Base-by-base conservation (phyloP, 2,113 vertebrate genomes). In the Cheilinus undulatus region DNA sequence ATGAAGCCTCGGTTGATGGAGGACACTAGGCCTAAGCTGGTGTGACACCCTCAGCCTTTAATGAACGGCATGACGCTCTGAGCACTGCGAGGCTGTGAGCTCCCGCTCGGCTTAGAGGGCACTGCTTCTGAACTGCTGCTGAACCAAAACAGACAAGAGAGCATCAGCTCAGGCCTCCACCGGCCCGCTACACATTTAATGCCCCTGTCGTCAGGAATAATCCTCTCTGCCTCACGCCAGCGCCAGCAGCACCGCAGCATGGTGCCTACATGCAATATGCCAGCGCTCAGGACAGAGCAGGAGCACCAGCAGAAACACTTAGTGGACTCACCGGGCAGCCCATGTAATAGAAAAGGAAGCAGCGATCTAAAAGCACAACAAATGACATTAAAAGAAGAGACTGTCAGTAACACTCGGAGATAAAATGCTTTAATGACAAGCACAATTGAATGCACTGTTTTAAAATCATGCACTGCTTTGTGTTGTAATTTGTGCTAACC, bases 111-210 rank as follows among this genome's bases (percentile, higher is more conserved):
- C 86, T 89, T 66, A 77, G 77, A 83, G 76, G 73, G 50, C 67
- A 69, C 81, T 77, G 67, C 84, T 85, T 83, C 90, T 90, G 88
- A 92, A 92, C 89, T 72, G 73, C 70, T 89, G 84, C 88, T 85
- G 87, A 89, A 89, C 87, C 77, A 79, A 85, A 87, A 70, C 85
- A 90, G 78, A 88, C 82, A 80, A 76, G 83, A 85, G 87, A 83
- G 77, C 89, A 76, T 86, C 88, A 79, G 86, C 87, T 85, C 76
- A 81, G 89, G 83, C 83, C 86, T 78, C 85, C 82, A 76, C 82
- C 75, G 80, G 85, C 82, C 88, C 80, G 82, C 86, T 90, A 78
- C 88, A 90, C 90, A 88, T 92, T 91, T 91, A 92, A 93, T 92
- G 90, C 87, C 86, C 78, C 82, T 86, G 89, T 89, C 85, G 87